phyloP scores from a whole-genome alignment of 2,888 invertebrate species.

The Acleris holmiana region DNA sequence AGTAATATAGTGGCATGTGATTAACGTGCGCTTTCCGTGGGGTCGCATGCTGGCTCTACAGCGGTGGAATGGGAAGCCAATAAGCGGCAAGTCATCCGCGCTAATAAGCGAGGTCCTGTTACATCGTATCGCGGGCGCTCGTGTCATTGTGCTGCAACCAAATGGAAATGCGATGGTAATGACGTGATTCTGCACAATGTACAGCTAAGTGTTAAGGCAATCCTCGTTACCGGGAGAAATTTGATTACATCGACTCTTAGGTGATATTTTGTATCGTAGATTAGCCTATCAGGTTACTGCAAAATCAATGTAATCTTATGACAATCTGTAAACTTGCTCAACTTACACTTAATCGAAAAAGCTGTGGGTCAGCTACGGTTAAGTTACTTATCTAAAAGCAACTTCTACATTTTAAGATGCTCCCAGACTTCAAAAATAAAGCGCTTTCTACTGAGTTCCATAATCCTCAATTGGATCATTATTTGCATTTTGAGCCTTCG shows the following conservation, averaged over 20 bases:
- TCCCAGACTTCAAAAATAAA: too few species aligned
- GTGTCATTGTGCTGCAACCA: slow-evolving; percentile 47
- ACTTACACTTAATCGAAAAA: too few species aligned
- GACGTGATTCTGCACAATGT: slow-evolving; percentile 27
- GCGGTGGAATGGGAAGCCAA: slow-evolving; percentile 50
- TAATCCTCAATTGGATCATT: too few species aligned
- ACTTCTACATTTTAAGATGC: too few species aligned
- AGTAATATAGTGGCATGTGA: slow-evolving; percentile 10
- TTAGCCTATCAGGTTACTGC: background rate
- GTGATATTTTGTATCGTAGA: background rate
- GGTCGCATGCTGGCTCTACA: slow-evolving; percentile 48
- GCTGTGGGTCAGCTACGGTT: too few species aligned
- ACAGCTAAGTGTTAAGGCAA: slow-evolving; percentile 15
- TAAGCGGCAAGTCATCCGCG: slow-evolving; percentile 71
- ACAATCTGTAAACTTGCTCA: too few species aligned
- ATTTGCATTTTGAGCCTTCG: too few species aligned
- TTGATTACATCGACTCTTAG: slow-evolving; percentile 4
- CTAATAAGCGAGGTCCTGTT: slow-evolving; percentile 67
- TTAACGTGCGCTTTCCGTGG: slow-evolving; percentile 56
- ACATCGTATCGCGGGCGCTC: slow-evolving; percentile 47
- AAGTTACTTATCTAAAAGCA: too few species aligned
- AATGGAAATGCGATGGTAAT: slow-evolving; percentile 42
- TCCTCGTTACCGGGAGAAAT: slow-evolving; percentile 7
- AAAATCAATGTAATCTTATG: too few species aligned
- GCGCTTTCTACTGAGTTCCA: too few species aligned